These are phyloP conservation scores for Euzophera pinguis DNA, from an alignment of 2,888 invertebrate species.

Conservation along the genomic window DNA sequence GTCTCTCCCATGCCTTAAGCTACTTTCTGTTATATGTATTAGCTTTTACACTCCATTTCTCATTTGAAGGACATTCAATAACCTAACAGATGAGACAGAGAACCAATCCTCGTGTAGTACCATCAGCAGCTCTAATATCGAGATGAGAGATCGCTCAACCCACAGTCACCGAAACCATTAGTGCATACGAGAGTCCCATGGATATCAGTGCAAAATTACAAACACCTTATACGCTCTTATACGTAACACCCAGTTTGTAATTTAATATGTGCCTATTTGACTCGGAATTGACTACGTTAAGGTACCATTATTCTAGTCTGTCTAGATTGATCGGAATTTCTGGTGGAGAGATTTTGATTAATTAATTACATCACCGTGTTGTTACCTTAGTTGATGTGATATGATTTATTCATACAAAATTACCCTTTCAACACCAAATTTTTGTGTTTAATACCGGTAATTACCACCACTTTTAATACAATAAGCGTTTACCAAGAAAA, in stretches of 20 bases:
- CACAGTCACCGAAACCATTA: neutral
- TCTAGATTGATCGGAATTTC: neutral
- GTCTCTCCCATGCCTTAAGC: too few relatives aligned
- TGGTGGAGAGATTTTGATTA: neutral
- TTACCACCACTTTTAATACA: too few relatives aligned
- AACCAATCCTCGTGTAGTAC: neutral
- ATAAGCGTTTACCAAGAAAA: too few relatives aligned
- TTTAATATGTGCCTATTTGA: constrained; percentile 8
- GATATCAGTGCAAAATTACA: constrained; percentile 7
- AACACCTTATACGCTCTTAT: neutral
- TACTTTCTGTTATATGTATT: too few relatives aligned
- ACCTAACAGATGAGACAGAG: too few relatives aligned
- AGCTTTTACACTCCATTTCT: too few relatives aligned
- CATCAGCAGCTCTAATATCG: neutral
- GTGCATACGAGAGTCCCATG: constrained; percentile 9
- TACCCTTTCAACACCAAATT: too few relatives aligned
- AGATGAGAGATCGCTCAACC: neutral
- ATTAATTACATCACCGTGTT: neutral
- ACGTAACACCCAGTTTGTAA: constrained; percentile 3
- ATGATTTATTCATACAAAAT: too few relatives aligned
- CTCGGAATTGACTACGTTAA: constrained; percentile 15
- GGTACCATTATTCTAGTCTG: neutral
- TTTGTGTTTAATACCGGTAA: too few relatives aligned
- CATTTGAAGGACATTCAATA: too few relatives aligned
- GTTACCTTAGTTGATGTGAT: too few relatives aligned